Evolutionary conservation across 2,797 vertebrate genomes (phyloP).

Genomic region (Hoplostethus atlanticus): DNA sequence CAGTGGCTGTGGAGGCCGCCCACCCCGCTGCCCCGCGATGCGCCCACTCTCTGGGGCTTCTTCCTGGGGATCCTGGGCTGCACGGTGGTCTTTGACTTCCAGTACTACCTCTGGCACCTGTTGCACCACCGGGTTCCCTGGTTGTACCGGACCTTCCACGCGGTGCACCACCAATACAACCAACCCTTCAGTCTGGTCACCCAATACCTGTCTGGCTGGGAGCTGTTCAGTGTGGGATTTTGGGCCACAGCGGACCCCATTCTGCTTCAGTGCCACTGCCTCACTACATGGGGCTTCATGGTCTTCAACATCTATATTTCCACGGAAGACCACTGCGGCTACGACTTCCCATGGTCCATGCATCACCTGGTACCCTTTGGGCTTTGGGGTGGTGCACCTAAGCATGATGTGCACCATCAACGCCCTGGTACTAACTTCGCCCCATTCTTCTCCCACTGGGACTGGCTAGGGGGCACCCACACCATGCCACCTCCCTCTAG

Average conservation of each 20-base stretch:
- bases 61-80: constrained; percentile 85
- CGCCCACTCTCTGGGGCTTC: constrained; percentile 82
- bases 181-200: constrained; percentile 88
- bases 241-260: constrained; percentile 87
- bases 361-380: constrained; percentile 87
- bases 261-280: constrained; percentile 86
- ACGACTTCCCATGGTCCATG: constrained; percentile 88
- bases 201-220: constrained; percentile 87
- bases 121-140: constrained; percentile 86
- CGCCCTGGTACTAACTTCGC: constrained; percentile 85
- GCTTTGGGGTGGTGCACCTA: constrained; percentile 85
- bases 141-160: constrained; percentile 88
- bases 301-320: constrained; percentile 87
- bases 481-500: constrained; percentile 39
- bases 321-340: constrained; percentile 88
- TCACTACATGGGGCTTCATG: constrained; percentile 88
- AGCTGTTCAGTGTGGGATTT: constrained; percentile 86
- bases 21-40: constrained; percentile 79
- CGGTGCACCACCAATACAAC: constrained; percentile 86
- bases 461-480: constrained; percentile 85
- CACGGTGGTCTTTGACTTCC: constrained; percentile 87
- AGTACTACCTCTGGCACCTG: constrained; percentile 89
- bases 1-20: constrained; percentile 88
- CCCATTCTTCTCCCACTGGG: constrained; percentile 89
- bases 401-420: constrained; percentile 86